Conservation (phyloP, 2,113 vertebrate genomes). For the Pantherophis guttatus region DNA sequence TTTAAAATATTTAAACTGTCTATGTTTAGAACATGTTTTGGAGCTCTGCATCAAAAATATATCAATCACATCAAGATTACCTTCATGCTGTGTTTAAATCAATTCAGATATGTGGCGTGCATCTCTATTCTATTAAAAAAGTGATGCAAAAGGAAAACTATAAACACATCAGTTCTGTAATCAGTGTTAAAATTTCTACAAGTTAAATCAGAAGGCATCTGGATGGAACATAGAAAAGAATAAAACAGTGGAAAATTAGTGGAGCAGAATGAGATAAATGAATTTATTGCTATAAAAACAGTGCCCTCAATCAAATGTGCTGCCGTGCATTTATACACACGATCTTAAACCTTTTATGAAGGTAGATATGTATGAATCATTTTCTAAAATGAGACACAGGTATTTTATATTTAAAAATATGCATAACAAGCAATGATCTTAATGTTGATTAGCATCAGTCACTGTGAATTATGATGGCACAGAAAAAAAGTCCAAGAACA, state of each 20-base stretch:
- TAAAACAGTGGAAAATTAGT: background rate
- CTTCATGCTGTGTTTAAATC: background rate
- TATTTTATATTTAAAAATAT: background rate
- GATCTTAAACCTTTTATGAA: background rate
- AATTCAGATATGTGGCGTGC: background rate
- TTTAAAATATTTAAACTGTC: background rate
- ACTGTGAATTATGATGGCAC: fast-evolving
- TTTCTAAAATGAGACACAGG: background rate
- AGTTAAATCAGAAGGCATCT: background rate
- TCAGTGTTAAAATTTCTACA: background rate
- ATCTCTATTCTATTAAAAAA: background rate
- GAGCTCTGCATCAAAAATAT: background rate
- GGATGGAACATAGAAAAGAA: background rate
- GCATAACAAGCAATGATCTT: background rate
- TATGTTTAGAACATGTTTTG: background rate
- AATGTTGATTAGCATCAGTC: background rate
- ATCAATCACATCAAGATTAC: background rate
- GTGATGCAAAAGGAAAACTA: background rate
- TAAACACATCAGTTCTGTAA: background rate
- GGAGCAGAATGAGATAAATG: background rate
- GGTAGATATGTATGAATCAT: background rate
- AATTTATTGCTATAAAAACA: background rate
- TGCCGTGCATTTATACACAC: background rate
- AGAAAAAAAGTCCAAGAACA: fast-evolving
- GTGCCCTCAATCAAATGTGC: background rate